phyloP scores from a whole-genome alignment of 64 coral and sea anemone species.

The Anthopleura sola region DNA sequence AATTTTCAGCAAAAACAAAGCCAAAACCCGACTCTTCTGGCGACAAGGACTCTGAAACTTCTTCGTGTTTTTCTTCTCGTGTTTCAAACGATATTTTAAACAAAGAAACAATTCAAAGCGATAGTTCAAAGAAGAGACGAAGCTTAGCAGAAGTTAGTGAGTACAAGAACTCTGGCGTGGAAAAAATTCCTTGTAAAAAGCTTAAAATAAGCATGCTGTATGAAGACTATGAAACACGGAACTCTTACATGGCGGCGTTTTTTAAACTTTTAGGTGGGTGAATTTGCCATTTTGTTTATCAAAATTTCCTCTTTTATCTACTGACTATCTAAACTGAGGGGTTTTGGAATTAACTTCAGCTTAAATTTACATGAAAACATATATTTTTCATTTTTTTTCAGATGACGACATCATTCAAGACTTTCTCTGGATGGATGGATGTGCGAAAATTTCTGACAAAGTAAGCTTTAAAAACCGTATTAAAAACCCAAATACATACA shows the following conservation, averaged over 20 bases:
- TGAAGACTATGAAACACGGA: slow-evolving; percentile 56
- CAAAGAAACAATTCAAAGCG: background rate
- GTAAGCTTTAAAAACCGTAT: slow-evolving; percentile 27
- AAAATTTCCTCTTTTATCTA: background rate
- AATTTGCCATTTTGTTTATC: background rate
- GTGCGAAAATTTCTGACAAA: slow-evolving; percentile 94
- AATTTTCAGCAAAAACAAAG: background rate
- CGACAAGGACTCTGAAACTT: background rate
- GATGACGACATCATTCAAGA: slow-evolving; percentile 99
- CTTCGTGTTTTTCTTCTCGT: background rate
- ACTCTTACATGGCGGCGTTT: slow-evolving; percentile 95
- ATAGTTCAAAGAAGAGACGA: background rate
- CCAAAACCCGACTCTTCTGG: background rate
- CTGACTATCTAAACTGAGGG: background rate
- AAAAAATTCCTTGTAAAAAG: slow-evolving; percentile 51
- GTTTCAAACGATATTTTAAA: slow-evolving; percentile 4
- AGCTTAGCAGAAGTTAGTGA: slow-evolving; percentile 13
- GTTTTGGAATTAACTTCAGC: background rate
- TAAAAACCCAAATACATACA: too few relatives aligned
- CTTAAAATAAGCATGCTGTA: slow-evolving; percentile 77
- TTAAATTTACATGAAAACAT: background rate
- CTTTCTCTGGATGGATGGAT: slow-evolving; percentile 99
- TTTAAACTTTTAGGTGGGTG: slow-evolving; percentile 87
- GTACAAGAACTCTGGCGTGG: background rate
- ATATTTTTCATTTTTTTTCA: slow-evolving; percentile 22